These are phyloP conservation scores for Thereva unica DNA, from an alignment of 2,888 invertebrate genomes.

Conservation along the genomic window DNA sequence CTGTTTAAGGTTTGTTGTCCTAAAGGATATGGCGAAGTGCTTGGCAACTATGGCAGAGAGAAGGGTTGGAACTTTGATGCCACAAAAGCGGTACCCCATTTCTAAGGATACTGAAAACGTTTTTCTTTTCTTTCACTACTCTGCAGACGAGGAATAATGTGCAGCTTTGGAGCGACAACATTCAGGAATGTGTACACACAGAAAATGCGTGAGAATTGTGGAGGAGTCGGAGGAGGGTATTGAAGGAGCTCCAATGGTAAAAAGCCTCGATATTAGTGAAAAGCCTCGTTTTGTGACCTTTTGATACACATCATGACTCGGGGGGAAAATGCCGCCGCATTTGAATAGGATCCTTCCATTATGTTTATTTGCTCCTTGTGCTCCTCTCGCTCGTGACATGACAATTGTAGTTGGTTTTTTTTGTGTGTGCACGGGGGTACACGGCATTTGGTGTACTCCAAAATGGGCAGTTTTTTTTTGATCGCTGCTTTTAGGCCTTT, in stretches of 20 bases:
- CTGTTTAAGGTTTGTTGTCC: no score
- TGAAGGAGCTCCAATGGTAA: neutral
- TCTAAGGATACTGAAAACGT: no score
- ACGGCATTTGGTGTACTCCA: constrained; percentile 2
- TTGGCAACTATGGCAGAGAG: no score
- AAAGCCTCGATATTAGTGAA: constrained; percentile 18
- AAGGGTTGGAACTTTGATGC: no score
- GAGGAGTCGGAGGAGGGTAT: constrained; percentile 7
- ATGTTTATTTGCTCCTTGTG: constrained; percentile 40
- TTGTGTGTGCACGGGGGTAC: constrained; percentile 16
- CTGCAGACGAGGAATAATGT: no score
- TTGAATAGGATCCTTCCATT: constrained; percentile 39
- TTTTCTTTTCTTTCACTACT: no score
- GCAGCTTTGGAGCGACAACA: no score
- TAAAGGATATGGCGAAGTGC: no score
- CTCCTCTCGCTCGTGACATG: constrained; percentile 19
- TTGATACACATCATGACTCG: constrained; percentile 37
- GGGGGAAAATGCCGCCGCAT: constrained; percentile 37
- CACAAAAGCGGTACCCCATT: no score
- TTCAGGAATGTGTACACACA: neutral
- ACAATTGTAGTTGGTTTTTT: constrained; percentile 32
- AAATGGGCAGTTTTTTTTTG: constrained; percentile 17
- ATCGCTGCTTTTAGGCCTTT: constrained; percentile 12
- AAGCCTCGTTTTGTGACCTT: constrained; percentile 17
- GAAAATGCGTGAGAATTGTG: constrained; percentile 21